phyloP scores from a whole-genome alignment of 2,797 vertebrate species.

The Arctocebus calabarensis region DNA sequence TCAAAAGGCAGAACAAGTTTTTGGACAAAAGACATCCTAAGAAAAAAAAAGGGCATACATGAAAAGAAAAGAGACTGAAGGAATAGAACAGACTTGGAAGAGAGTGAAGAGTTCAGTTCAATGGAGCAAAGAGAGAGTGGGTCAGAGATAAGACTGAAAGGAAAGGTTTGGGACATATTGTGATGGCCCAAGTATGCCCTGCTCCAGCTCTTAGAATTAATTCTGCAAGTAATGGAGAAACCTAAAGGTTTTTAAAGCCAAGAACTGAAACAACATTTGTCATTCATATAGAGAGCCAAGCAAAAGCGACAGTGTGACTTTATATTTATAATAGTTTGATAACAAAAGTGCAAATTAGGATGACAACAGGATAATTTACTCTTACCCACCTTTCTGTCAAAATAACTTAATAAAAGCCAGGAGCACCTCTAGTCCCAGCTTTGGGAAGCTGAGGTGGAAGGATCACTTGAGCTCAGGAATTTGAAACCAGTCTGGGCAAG shows the following conservation, averaged over 20 bases:
- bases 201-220: not conserved
- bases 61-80: not conserved
- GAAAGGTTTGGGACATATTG: not conserved
- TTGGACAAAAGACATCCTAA: not conserved
- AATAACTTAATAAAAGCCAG: not conserved
- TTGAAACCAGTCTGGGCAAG: not conserved
- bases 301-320: not conserved
- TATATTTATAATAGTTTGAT: not conserved
- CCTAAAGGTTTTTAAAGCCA: slow-evolving; percentile 24
- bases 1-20: not conserved
- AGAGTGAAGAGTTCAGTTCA: not conserved
- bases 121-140: not conserved
- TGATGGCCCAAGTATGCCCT: not conserved
- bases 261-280: not conserved
- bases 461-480: not conserved
- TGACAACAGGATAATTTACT: not conserved
- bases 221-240: not conserved
- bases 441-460: not conserved
- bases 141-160: not conserved
- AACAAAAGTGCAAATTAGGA: slow-evolving; percentile 6
- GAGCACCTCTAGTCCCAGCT: not conserved
- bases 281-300: slow-evolving; percentile 9
- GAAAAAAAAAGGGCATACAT: not conserved
- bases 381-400: slow-evolving; percentile 21
- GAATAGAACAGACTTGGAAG: not conserved